Percentiles rank a stretch among this genome's conserved stretches.
Conservation (phyloP, 2,888 invertebrate genomes). For the Amphipyra tragopoginis region DNA sequence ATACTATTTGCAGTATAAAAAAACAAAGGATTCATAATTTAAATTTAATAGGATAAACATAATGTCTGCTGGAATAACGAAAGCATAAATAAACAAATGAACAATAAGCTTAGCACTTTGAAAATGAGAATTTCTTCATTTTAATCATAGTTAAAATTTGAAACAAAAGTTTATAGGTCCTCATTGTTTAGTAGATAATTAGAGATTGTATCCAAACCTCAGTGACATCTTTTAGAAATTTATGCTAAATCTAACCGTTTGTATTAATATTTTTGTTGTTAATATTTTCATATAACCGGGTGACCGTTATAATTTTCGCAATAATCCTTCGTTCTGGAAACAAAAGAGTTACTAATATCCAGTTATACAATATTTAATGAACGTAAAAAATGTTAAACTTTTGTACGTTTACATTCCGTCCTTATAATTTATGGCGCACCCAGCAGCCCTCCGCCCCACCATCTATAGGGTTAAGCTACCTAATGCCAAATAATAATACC, state of each 20-base stretch:
- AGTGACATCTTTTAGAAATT: too few relatives aligned
- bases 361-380: conserved; percentile 5
- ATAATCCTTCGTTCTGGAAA: not conserved
- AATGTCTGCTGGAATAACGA: too few relatives aligned
- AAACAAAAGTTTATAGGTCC: too few relatives aligned
- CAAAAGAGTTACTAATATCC: not conserved
- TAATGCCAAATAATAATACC: conserved; percentile 3
- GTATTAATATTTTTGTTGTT: not conserved
- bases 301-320: not conserved
- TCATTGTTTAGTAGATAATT: too few relatives aligned
- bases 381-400: conserved; percentile 18
- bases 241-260: not conserved
- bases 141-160: too few relatives aligned
- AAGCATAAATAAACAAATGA: too few relatives aligned
- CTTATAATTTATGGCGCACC: conserved; percentile 6
- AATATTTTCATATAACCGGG: not conserved
- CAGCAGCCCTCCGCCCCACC: not conserved
- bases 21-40: too few relatives aligned
- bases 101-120: too few relatives aligned
- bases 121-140: too few relatives aligned
- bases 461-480: not conserved
- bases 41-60: too few relatives aligned
- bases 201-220: too few relatives aligned
- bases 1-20: too few relatives aligned
- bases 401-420: conserved; percentile 31